Conservation (phyloP, 2,888 invertebrate species). For the Acanthosoma haemorrhoidale region DNA sequence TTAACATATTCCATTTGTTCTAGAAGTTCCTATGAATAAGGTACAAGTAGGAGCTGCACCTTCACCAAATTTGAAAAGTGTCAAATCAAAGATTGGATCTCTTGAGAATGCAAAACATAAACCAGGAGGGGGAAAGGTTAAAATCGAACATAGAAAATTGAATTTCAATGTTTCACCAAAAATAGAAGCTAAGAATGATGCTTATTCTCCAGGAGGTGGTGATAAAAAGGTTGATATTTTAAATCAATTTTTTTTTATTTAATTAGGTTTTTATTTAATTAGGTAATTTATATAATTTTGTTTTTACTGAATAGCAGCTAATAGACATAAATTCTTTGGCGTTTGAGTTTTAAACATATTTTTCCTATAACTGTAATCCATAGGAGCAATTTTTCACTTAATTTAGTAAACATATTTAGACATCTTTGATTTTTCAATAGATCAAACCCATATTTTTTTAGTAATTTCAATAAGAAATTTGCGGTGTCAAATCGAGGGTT, state of each 20-base stretch:
- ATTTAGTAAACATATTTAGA: no score
- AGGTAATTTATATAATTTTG: neutral
- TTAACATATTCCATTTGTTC: slow-evolving; percentile 40
- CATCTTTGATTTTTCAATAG: no score
- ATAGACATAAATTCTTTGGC: neutral
- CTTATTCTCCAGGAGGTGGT: slow-evolving; percentile 79
- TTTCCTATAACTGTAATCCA: no score
- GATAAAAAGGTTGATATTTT: slow-evolving; percentile 72
- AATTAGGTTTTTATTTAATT: neutral
- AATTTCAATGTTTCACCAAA: slow-evolving; percentile 78
- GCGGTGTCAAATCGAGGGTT: no score
- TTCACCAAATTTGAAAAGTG: slow-evolving; percentile 84
- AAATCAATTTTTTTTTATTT: neutral
- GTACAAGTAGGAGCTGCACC: slow-evolving; percentile 86
- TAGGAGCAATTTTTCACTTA: no score
- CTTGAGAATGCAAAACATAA: slow-evolving; percentile 83
- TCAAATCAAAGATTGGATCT: slow-evolving; percentile 89
- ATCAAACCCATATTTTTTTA: no score
- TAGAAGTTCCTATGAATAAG: slow-evolving; percentile 88
- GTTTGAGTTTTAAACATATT: neutral
- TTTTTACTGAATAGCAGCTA: neutral
- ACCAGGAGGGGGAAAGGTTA: slow-evolving; percentile 82
- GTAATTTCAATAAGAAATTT: no score
- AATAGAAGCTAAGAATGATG: slow-evolving; percentile 87
- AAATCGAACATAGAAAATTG: slow-evolving; percentile 80